Base-by-base conservation (phyloP, 92 coral and sea anemone genomes). In the Ricordea florida region DNA sequence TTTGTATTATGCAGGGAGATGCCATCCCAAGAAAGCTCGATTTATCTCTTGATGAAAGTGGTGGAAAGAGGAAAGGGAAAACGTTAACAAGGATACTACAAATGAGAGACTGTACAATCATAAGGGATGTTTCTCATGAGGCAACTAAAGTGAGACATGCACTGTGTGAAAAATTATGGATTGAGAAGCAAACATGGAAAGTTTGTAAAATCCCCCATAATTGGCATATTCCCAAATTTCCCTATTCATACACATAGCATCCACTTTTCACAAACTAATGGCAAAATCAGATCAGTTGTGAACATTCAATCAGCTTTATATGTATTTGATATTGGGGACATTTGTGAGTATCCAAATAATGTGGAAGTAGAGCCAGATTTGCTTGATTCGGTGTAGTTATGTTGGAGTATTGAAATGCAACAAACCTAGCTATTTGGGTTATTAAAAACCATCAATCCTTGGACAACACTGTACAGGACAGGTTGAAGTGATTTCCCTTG, bases 81-180 rank as follows among this genome's bases (percentile, higher is more conserved):
- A 81, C 79, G 32, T 62, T 86, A 45, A 86, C 87, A 73, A 69
- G 80, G 57, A 56, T 86, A 40, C 36, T 84, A n/a, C n/a, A n/a
- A n/a, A n/a, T n/a, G n/a, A n/a, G n/a, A n/a, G n/a, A n/a, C n/a
- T n/a, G n/a, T n/a, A n/a, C n/a, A n/a, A n/a, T n/a, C n/a, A n/a
- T n/a, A n/a, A n/a, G n/a, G n/a, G n/a, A n/a, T n/a, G n/a, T n/a
- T n/a, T n/a, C n/a, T n/a, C n/a, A n/a, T n/a, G n/a, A n/a, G n/a
- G n/a, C n/a, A n/a, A n/a, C n/a, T n/a, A n/a, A n/a, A n/a, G n/a
- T n/a, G n/a, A n/a, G n/a, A n/a, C n/a, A n/a, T n/a, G n/a, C n/a
- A n/a, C n/a, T n/a, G n/a, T n/a, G n/a, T n/a, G n/a, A n/a, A n/a
- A n/a, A n/a, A n/a, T n/a, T n/a, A n/a, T n/a, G n/a, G n/a, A n/a